Percentiles rank a stretch among this genome's conserved stretches.
These are phyloP conservation scores for Pseudomyrmex pallidus DNA, from an alignment of 1,140 invertebrate genomes.

Conservation along the genomic window DNA sequence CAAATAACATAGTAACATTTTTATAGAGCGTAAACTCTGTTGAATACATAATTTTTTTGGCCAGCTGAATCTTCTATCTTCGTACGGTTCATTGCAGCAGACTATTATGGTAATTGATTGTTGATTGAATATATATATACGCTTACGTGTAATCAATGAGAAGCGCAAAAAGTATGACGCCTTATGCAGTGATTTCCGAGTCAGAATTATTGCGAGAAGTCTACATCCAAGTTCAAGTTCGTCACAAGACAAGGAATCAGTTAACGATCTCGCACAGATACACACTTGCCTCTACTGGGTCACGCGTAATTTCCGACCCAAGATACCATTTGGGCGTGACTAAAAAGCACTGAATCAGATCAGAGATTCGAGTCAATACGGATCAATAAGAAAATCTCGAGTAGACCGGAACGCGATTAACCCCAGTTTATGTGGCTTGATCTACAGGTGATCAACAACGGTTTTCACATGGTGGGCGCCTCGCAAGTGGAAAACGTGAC, in stretches of 20 bases:
- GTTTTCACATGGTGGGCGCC: slow-evolving; percentile 81
- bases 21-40: slow-evolving; percentile 75
- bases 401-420: slow-evolving; percentile 84
- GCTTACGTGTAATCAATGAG: slow-evolving; percentile 76
- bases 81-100: slow-evolving; percentile 78
- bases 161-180: slow-evolving; percentile 70
- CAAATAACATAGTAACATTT: slow-evolving; percentile 77
- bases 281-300: slow-evolving; percentile 83
- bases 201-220: slow-evolving; percentile 78
- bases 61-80: slow-evolving; percentile 75
- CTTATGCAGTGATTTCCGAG: slow-evolving; percentile 71
- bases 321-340: slow-evolving; percentile 83
- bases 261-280: slow-evolving; percentile 81
- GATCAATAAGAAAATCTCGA: slow-evolving; percentile 81
- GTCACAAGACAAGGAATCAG: slow-evolving; percentile 81
- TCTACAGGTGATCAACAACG: slow-evolving; percentile 85
- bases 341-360: slow-evolving; percentile 78
- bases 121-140: slow-evolving; percentile 75
- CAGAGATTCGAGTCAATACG: slow-evolving; percentile 79
- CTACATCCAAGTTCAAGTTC: slow-evolving; percentile 80
- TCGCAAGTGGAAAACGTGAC: slow-evolving; percentile 82
- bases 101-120: slow-evolving; percentile 78
- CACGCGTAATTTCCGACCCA: slow-evolving; percentile 82
- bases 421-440: slow-evolving; percentile 86
- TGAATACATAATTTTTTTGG: slow-evolving; percentile 72